Conservation (phyloP, 2,113 vertebrate species). For the Albula glossodonta region DNA sequence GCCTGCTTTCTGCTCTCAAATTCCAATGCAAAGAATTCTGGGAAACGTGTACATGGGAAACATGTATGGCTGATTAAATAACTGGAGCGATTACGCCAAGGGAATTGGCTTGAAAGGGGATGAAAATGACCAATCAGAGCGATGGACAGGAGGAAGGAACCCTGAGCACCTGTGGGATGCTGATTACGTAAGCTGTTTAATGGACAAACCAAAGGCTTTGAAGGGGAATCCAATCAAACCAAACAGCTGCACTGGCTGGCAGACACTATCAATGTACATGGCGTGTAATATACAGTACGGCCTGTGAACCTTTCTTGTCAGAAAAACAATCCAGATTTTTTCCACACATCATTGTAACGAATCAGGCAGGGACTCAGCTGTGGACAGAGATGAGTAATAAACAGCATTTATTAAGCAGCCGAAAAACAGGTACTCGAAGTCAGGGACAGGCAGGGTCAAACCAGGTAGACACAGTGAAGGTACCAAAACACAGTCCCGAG, state of each 20-base stretch:
- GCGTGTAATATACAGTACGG: background rate
- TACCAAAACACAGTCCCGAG: too few species aligned
- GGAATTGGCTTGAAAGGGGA: background rate
- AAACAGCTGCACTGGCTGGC: conserved; percentile 2
- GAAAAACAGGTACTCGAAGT: too few species aligned
- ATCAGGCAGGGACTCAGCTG: too few species aligned
- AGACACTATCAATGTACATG: background rate
- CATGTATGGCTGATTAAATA: background rate
- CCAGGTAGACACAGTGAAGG: too few species aligned
- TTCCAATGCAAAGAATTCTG: background rate
- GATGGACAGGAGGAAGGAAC: background rate
- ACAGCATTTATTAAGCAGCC: too few species aligned
- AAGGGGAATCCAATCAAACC: background rate
- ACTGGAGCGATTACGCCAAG: background rate
- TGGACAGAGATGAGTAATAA: too few species aligned
- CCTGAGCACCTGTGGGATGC: background rate
- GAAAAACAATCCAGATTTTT: too few species aligned
- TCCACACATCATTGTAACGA: too few species aligned
- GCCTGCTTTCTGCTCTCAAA: background rate
- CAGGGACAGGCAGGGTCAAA: too few species aligned
- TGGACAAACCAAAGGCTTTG: background rate
- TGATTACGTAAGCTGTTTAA: background rate
- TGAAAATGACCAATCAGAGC: background rate
- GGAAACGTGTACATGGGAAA: background rate
- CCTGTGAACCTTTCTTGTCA: background rate